These are phyloP conservation scores for Pangasius djambal DNA, from an alignment of 2,797 vertebrate species.

Conservation along the genomic window DNA sequence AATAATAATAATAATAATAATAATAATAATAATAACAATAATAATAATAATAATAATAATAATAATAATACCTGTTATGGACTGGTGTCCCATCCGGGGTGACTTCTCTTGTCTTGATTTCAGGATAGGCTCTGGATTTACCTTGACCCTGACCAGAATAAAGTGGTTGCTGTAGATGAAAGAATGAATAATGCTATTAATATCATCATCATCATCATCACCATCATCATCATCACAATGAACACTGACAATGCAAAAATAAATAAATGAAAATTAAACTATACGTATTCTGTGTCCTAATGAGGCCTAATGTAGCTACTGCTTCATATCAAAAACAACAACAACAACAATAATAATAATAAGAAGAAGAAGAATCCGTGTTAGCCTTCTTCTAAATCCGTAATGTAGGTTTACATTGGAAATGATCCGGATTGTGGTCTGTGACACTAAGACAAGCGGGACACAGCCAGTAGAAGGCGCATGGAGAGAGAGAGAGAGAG, in stretches of 20 bases:
- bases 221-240: background rate
- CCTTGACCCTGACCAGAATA: background rate
- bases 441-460: background rate
- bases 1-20: too few relatives aligned
- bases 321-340: background rate
- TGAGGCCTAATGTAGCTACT: background rate
- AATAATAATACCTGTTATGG: too few relatives aligned
- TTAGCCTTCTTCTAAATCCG: background rate
- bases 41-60: too few relatives aligned
- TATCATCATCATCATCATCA: background rate
- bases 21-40: too few relatives aligned
- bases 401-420: background rate
- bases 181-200: background rate
- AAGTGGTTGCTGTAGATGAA: background rate
- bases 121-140: background rate
- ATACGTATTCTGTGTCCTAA: background rate
- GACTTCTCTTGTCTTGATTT: background rate
- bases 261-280: background rate
- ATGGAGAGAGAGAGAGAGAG: background rate
- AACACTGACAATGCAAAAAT: background rate
- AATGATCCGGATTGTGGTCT: background rate
- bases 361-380: background rate
- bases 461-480: slow-evolving; percentile 17
- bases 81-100: background rate
- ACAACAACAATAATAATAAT: too few relatives aligned